A percentile compares a stretch with the other conserved stretches of the same genome.
phyloP scores from a whole-genome alignment of 2,797 vertebrate genomes.

The Catamblyrhynchus diadema region DNA sequence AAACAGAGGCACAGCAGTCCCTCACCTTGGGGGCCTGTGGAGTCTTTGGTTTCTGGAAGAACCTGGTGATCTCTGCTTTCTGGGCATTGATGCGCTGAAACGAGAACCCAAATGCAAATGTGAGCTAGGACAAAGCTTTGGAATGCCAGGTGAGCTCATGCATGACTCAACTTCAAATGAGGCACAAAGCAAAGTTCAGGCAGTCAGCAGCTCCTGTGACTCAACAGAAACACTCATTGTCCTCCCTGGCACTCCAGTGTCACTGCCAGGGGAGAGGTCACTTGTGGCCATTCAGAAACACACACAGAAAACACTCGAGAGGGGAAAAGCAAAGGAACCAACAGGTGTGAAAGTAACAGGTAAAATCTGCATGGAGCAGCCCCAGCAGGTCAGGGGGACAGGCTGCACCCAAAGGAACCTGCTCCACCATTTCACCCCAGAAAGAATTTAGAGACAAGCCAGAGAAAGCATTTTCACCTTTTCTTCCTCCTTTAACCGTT shows the following conservation, averaged over 20 bases:
- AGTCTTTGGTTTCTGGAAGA: slow-evolving; percentile 93
- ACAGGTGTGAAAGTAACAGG: rapidly evolving
- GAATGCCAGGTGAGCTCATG: neutral
- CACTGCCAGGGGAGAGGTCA: neutral
- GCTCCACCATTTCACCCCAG: neutral
- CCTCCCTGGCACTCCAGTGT: neutral
- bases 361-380: neutral
- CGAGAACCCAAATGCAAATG: neutral
- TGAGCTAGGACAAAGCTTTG: neutral
- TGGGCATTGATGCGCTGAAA: slow-evolving; percentile 90
- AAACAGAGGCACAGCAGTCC: neutral
- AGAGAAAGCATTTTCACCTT: slow-evolving; percentile 77
- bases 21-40: slow-evolving; percentile 92
- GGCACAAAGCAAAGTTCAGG: neutral
- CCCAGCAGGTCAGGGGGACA: neutral
- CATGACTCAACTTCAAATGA: neutral
- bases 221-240: neutral
- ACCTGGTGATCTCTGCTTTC: slow-evolving; percentile 93
- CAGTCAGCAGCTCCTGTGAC: neutral
- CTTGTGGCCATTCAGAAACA: neutral
- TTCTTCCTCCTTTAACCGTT: slow-evolving; percentile 90
- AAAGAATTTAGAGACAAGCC: neutral
- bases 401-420: neutral
- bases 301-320: neutral
- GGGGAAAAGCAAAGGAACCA: neutral